Evolutionary conservation across 2,113 vertebrate genomes (phyloP), one percentile per base, ranked within the genome.

Genomic region (Spilogale gracilis): DNA sequence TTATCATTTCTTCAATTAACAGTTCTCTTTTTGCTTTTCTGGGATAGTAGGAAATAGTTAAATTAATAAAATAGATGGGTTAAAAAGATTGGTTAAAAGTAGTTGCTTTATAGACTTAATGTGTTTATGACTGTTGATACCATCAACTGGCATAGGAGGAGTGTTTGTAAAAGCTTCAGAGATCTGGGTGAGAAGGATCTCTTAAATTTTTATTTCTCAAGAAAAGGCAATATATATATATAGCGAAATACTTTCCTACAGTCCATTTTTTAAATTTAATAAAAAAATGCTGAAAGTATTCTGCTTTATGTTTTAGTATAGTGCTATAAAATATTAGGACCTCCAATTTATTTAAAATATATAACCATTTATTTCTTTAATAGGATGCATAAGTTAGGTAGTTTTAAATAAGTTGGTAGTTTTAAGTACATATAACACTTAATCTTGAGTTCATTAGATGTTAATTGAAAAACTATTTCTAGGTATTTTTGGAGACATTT

Each of bases 261-360:
- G 50, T 78, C 9, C 54, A 30, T 84, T 63, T 83, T 88, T 88
- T 73, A 54, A 21, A 54, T 16, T 76, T 88, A n/a, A 58, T 89
- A 92, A 20, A 85, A 95, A 92, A 94, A 86, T 88, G 43, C 18
- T 84, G 27, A 83, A 79, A 82, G 63, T 91, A 80, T 73, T 93
- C 25, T 94, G 13, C 13, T 61, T 17, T 73, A 3, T 80, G 9
- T 91, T 54, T 91, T 83, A 45, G 30, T 63, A 50, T 43, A 82
- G 60, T 63, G 17, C 10, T 83, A 12, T 65, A 91, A 67, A 61
- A 63, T 4, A 74, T 54, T 56, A 52, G 52, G 60, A 92, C 27
- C 25, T 89, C 13, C 76, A 27, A 2, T 81, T 63, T 81, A 61
- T 54, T 81, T 67, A 38, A 91, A 82, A 93, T 20, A 11, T 69